Percentiles rank a stretch among this genome's conserved stretches.
These are phyloP conservation scores for Anolis carolinensis DNA, from an alignment of 2,113 vertebrate genomes.

Conservation along the genomic window DNA sequence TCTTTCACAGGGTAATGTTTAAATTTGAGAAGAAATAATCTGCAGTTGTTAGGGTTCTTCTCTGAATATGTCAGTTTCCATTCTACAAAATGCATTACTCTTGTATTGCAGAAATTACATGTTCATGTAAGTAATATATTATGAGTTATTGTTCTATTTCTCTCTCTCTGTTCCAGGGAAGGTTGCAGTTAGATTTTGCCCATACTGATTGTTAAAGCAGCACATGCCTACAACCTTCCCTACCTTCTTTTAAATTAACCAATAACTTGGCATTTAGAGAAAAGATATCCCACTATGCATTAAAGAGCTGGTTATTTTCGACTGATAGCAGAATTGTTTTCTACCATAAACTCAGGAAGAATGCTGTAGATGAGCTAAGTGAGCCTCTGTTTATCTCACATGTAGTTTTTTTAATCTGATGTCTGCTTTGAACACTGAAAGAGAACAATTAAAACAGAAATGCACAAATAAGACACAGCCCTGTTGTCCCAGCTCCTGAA, in stretches of 20 bases:
- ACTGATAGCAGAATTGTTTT: not conserved
- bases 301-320: not conserved
- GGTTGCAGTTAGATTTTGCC: not conserved
- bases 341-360: not conserved
- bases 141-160: slow-evolving; percentile 13
- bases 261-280: not conserved
- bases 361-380: not conserved
- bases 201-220: slow-evolving; percentile 10
- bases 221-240: not conserved
- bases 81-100: not conserved
- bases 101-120: not conserved
- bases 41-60: not conserved
- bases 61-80: slow-evolving; percentile 30
- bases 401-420: not conserved
- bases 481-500: not conserved
- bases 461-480: not conserved
- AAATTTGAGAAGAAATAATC: not conserved
- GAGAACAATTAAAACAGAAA: not conserved
- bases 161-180: not conserved
- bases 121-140: not conserved
- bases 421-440: not conserved
- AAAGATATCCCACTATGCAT: not conserved
- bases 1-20: slow-evolving; percentile 15
- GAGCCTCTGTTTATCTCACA: not conserved
- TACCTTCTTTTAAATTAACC: not conserved